Evolutionary conservation across 2,888 invertebrate genomes (phyloP).

Genomic region (Nowickia ferox): DNA sequence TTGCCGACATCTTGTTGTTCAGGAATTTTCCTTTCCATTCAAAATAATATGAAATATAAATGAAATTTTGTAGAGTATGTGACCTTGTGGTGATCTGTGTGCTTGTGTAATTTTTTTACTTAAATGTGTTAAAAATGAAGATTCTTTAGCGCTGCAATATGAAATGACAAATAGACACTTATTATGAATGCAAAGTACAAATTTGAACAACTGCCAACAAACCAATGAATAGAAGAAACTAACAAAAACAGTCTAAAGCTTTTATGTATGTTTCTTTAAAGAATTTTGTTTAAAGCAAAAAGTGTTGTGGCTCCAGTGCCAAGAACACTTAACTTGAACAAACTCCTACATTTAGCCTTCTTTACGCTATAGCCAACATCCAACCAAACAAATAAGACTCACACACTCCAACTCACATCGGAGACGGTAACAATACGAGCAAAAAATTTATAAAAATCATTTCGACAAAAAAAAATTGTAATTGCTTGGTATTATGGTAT

Average conservation of each 20-base stretch:
- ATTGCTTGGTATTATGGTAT: conserved; percentile 59
- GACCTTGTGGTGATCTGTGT: neutral
- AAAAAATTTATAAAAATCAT: conserved; percentile 15
- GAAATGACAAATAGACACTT: conserved; percentile 70
- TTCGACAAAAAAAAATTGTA: conserved; percentile 47
- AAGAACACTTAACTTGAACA: conserved; percentile 71
- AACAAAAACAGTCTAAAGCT: conserved; percentile 38
- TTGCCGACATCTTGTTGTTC: conserved; percentile 18
- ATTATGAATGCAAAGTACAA: conserved; percentile 71
- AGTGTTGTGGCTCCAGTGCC: conserved; percentile 64
- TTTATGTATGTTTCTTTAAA: conserved; percentile 62
- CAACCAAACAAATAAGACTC: conserved; percentile 8
- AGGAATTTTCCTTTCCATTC: neutral
- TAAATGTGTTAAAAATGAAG: conserved; percentile 55
- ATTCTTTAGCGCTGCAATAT: conserved; percentile 43
- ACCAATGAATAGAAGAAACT: conserved; percentile 38
- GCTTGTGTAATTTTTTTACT: neutral
- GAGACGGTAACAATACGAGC: conserved; percentile 19
- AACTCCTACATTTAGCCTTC: conserved; percentile 71
- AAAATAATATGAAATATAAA: neutral
- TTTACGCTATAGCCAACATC: conserved; percentile 25
- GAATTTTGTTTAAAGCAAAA: conserved; percentile 65
- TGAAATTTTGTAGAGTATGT: neutral
- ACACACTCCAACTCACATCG: neutral
- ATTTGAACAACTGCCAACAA: conserved; percentile 70